phyloP scores from a whole-genome alignment of 2,113 vertebrate genomes.

The Nymphicus hollandicus region DNA sequence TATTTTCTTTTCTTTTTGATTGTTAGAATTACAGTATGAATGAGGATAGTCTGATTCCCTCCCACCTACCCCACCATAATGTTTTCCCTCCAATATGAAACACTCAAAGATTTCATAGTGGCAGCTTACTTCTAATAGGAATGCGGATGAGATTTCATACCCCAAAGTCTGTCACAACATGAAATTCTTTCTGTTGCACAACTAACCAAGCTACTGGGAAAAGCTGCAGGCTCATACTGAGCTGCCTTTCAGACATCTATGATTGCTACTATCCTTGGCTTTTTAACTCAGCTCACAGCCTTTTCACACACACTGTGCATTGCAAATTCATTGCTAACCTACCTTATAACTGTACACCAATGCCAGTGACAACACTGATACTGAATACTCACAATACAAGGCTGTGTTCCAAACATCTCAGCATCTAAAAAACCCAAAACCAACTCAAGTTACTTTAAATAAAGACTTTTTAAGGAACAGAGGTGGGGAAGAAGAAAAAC shows the following conservation, averaged over 20 bases:
- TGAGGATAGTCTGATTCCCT: not conserved
- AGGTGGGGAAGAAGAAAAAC: not conserved
- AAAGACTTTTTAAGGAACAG: not conserved
- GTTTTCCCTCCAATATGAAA: not conserved
- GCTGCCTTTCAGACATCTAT: not conserved
- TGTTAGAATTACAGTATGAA: not conserved
- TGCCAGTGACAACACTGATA: not conserved
- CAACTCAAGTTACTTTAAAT: not conserved
- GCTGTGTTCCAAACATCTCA: not conserved
- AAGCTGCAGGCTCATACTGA: not conserved
- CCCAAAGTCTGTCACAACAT: not conserved
- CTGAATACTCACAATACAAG: not conserved
- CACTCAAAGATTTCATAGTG: not conserved
- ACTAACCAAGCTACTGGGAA: not conserved
- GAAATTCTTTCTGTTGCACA: not conserved
- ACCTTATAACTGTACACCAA: not conserved
- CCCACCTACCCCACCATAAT: rapidly evolving
- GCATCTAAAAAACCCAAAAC: not conserved
- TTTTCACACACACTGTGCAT: not conserved
- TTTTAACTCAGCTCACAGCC: not conserved
- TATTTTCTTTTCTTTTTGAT: not conserved
- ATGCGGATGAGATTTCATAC: not conserved
- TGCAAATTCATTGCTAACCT: not conserved
- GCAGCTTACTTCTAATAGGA: not conserved
- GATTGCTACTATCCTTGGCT: not conserved